phyloP scores from a whole-genome alignment of 2,888 invertebrate species.

The Noctua fimbriata region DNA sequence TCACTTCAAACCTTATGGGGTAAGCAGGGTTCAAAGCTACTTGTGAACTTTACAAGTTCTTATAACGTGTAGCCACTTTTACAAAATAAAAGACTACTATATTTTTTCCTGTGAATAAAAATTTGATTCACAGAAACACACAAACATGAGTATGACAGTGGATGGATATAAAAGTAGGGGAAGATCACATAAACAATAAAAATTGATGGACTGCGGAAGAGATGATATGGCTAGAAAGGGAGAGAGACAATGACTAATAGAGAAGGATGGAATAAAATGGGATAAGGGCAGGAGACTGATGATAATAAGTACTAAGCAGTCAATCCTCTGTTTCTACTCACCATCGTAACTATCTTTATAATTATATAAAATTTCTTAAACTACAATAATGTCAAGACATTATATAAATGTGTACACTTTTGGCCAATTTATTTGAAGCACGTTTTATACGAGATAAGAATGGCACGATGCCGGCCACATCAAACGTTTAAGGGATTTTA shows the following conservation, averaged over 20 bases:
- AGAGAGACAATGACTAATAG: not conserved
- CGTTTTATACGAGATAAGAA: constrained; percentile 64
- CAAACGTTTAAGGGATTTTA: constrained; percentile 67
- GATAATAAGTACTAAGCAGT: not conserved
- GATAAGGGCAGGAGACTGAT: not conserved
- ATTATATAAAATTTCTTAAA: not conserved
- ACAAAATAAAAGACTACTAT: not conserved
- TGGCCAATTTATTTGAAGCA: constrained; percentile 65
- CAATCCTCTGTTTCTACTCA: not conserved
- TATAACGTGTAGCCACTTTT: not conserved
- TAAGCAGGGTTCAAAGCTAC: not conserved
- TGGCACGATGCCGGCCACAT: constrained; percentile 62
- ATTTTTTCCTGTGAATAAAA: not conserved
- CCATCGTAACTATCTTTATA: not conserved
- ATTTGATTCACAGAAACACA: not conserved
- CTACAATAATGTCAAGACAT: not conserved
- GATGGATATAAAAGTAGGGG: not conserved
- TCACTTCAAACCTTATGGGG: not conserved
- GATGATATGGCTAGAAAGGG: not conserved
- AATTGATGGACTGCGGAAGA: not conserved
- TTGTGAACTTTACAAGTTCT: not conserved
- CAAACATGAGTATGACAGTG: not conserved
- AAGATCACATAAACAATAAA: not conserved
- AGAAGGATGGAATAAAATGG: not conserved
- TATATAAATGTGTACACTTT: constrained; percentile 49